Conservation (phyloP, 2,113 vertebrate genomes). For the Climacteris rufus region DNA sequence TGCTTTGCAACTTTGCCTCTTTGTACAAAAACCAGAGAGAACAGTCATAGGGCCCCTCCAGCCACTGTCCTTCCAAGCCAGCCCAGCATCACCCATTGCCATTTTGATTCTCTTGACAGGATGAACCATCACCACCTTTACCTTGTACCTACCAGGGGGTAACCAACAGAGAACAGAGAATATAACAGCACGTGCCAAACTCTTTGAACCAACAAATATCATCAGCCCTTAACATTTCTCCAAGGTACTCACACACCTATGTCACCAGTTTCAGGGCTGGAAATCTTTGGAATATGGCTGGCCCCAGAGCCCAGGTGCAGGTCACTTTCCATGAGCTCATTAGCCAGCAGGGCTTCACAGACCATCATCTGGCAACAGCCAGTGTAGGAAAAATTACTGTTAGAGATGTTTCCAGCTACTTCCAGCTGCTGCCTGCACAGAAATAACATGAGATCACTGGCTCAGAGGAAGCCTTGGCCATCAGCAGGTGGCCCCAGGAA, state of each 20-base stretch:
- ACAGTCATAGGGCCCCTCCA: neutral
- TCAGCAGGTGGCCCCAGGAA: neutral
- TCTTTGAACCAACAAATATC: neutral
- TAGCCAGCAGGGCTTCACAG: slow-evolving; percentile 4
- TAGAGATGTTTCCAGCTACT: slow-evolving; percentile 53
- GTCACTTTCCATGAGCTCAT: slow-evolving; percentile 22
- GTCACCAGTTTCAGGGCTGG: neutral
- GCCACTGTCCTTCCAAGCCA: neutral
- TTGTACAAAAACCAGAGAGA: neutral
- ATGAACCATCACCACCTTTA: neutral
- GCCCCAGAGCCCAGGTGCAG: neutral
- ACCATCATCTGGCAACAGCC: neutral
- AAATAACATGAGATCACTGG: slow-evolving; percentile 29
- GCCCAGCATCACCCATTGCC: neutral
- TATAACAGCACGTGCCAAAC: neutral
- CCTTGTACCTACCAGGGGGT: neutral
- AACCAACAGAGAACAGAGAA: neutral
- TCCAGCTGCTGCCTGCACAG: slow-evolving; percentile 46
- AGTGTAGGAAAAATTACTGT: slow-evolving; percentile 16
- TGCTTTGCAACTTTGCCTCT: neutral
- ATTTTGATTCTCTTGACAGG: neutral
- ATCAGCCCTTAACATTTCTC: neutral
- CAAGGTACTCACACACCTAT: neutral
- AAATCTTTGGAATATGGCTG: neutral
- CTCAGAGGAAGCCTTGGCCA: slow-evolving; percentile 19